Conservation (phyloP, 2,888 invertebrate genomes). For the Scaeva pyrastri region DNA sequence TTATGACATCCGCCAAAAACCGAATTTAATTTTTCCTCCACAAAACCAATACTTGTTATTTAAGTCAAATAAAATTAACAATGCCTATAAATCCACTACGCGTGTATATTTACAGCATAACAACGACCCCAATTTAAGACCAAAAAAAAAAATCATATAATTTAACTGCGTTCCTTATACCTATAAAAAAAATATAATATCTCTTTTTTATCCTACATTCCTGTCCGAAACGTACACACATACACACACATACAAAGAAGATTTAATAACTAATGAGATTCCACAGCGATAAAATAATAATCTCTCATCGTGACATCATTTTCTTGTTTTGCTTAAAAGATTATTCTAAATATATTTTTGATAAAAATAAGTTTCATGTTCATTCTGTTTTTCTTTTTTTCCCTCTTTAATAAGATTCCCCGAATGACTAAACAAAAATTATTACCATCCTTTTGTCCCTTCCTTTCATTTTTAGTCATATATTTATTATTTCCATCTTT, state of each 20-base stretch:
- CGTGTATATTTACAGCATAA: background rate
- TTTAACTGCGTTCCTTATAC: background rate
- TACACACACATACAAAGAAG: too few species aligned
- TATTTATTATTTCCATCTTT: slow-evolving; percentile 4
- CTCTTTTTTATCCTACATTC: slow-evolving; percentile 1
- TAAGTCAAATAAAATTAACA: background rate
- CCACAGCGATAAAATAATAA: slow-evolving; percentile 14
- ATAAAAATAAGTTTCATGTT: background rate
- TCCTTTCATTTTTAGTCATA: background rate
- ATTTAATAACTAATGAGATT: slow-evolving; percentile 16
- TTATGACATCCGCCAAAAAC: too few species aligned
- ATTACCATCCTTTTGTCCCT: slow-evolving; percentile 36
- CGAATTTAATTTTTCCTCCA: too few species aligned
- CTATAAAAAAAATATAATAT: background rate
- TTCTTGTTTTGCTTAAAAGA: slow-evolving; percentile 17
- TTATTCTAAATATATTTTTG: background rate
- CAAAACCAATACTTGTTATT: background rate
- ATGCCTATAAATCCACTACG: background rate
- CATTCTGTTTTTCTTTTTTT: background rate
- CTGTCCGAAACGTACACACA: background rate
- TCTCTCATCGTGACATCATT: slow-evolving; percentile 28
- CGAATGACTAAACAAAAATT: slow-evolving; percentile 56
- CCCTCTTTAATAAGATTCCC: slow-evolving; percentile 46
- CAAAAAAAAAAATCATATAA: slow-evolving; percentile 44
- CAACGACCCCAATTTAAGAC: background rate